Evolutionary conservation across 2,888 invertebrate genomes (phyloP), one percentile per base, ranked within the genome.

Genomic region (Xanthia togata): DNA sequence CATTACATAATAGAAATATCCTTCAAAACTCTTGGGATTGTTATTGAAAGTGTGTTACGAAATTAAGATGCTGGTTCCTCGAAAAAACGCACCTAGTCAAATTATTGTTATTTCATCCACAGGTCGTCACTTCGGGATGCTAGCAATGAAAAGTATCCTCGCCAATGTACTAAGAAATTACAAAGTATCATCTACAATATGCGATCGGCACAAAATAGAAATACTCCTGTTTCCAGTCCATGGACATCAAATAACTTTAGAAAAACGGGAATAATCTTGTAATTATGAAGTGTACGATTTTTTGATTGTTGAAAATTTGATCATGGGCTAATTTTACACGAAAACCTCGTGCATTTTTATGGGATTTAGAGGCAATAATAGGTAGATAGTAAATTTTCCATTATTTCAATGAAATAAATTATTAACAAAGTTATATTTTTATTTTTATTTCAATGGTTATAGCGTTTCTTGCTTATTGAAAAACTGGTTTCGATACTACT

Each of bases 41-140:
- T 53, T 23, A 53, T 53, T 53, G 50, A 23, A 8, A 53, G 23
- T 20, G 50, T 53, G 23, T 53, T 53, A 23, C 23, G 23, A 4
- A n/a, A 53, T n/a, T 1, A n/a, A 4, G 53, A 4, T n/a, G 53
- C 4, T n/a, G n/a, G 55, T n/a, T n/a, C n/a, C n/a, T n/a, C n/a
- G n/a, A n/a, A n/a, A n/a, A 31, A 12, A 23, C 14, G 20, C 31
- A 23, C 1, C 4, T 20, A 3, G 20, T 20, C 17, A 14, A 23
- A 14, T 12, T 14, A 50, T 4, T 47, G 2, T 53, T 60, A 55
- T 78, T 78, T 77, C 76, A 73, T 79, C 88, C 71, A 4, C 92
- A 95, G 95, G 95, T 78, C 94, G 95, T 44, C 93, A 95, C 82
- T 95, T 93, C 75, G 95, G 94, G 20, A 95, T 95, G 93, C 81